Evolutionary conservation across 2,113 vertebrate genomes (phyloP).

Genomic region (Clarias magur): DNA sequence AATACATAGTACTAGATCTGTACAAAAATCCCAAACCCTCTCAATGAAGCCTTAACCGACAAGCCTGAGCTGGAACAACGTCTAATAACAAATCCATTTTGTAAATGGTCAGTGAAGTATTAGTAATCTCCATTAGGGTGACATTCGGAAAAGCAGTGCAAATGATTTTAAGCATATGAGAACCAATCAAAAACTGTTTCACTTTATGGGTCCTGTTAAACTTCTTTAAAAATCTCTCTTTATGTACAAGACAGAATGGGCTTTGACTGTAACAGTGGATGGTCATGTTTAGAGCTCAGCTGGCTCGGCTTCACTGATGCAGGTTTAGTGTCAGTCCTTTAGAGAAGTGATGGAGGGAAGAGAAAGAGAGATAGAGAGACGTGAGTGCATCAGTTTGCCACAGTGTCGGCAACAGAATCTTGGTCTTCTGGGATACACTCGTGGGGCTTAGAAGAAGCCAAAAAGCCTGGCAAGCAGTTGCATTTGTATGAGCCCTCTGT

Average conservation of each 20-base stretch:
- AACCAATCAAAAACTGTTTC: slow-evolving; percentile 16
- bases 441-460: slow-evolving; percentile 78
- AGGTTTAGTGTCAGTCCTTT: slow-evolving; percentile 63
- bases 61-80: slow-evolving; percentile 59
- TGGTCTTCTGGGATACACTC: slow-evolving; percentile 80
- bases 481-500: slow-evolving; percentile 91
- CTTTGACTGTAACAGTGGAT: neutral
- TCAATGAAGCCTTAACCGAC: slow-evolving; percentile 58
- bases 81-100: slow-evolving; percentile 48
- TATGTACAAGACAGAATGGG: slow-evolving; percentile 32
- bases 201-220: slow-evolving; percentile 7
- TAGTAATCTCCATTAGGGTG: neutral
- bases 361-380: neutral
- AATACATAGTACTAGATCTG: slow-evolving; percentile 77
- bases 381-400: slow-evolving; percentile 59
- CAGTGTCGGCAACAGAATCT: slow-evolving; percentile 39
- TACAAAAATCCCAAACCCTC: slow-evolving; percentile 73
- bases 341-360: slow-evolving; percentile 27
- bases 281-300: slow-evolving; percentile 49
- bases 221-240: neutral
- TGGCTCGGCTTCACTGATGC: slow-evolving; percentile 63
- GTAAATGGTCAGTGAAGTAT: slow-evolving; percentile 29
- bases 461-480: slow-evolving; percentile 79
- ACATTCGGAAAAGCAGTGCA: neutral
- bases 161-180: slow-evolving; percentile 1